phyloP scores from a whole-genome alignment of 2,888 invertebrate species.

The Zhuqinia jingwanae region DNA sequence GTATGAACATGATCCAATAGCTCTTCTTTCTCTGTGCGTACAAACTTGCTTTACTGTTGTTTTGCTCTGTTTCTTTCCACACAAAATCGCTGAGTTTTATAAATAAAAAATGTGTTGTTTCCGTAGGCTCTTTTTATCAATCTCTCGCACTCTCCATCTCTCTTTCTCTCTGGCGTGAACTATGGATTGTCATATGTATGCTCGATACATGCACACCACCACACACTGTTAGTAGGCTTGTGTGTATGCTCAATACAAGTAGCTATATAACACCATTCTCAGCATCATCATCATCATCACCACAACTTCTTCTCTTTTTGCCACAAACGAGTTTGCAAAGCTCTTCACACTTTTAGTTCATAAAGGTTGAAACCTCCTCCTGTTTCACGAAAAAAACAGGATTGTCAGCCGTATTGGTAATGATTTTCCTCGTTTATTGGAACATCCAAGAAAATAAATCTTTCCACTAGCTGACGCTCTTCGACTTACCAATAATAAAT shows the following conservation, averaged over 20 bases:
- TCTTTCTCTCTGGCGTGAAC: too few relatives aligned
- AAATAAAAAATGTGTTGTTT: constrained; percentile 21
- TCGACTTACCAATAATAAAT: constrained; percentile 72
- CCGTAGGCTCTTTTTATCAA: constrained; percentile 25
- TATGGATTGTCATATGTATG: background rate
- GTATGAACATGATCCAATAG: too few relatives aligned
- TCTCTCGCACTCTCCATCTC: background rate
- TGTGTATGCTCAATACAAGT: background rate
- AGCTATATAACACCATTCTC: too few relatives aligned
- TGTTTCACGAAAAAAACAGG: constrained; percentile 64
- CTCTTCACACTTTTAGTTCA: constrained; percentile 69
- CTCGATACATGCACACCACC: background rate
- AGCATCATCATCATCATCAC: constrained; percentile 11
- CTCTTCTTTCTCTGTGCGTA: too few relatives aligned
- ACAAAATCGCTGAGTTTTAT: background rate
- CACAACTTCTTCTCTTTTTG: constrained; percentile 25
- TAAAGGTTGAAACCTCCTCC: constrained; percentile 63
- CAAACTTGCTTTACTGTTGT: too few relatives aligned
- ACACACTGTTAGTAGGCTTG: too few relatives aligned
- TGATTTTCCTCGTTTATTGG: constrained; percentile 71
- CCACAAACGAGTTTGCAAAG: constrained; percentile 60
- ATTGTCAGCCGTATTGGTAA: constrained; percentile 70
- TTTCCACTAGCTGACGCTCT: constrained; percentile 68
- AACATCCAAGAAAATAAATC: constrained; percentile 67
- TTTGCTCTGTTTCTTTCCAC: background rate